Conservation (phyloP, 1,140 invertebrate genomes). For the Helicoverpa armigera region DNA sequence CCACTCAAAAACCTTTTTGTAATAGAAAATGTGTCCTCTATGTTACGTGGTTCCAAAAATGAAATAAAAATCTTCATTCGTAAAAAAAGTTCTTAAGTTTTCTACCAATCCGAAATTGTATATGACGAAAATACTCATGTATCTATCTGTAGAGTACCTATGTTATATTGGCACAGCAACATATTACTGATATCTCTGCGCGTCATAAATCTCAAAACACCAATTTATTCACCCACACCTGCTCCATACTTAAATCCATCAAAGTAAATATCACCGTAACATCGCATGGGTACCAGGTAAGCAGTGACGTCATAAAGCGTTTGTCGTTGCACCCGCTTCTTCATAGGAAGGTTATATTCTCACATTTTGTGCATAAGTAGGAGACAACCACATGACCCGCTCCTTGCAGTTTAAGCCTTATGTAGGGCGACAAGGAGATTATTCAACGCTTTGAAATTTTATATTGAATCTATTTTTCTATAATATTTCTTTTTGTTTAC, state of each 20-base stretch:
- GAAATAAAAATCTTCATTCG: too few relatives aligned
- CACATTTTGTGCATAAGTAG: conserved; percentile 13
- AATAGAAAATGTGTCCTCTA: too few relatives aligned
- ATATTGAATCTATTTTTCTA: too few relatives aligned
- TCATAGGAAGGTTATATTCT: not conserved
- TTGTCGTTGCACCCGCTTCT: not conserved
- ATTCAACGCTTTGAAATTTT: not conserved
- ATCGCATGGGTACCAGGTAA: not conserved
- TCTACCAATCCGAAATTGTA: too few relatives aligned
- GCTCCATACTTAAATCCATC: not conserved
- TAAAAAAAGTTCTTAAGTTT: too few relatives aligned
- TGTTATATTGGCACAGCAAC: too few relatives aligned
- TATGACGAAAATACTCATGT: too few relatives aligned
- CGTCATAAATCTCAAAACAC: not conserved
- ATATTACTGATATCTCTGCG: not conserved
- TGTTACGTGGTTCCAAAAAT: too few relatives aligned
- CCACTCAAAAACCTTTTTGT: too few relatives aligned
- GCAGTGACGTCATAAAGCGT: conserved; percentile 5
- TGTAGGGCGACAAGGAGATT: conserved; percentile 11
- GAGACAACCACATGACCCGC: conserved; percentile 13
- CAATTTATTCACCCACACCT: not conserved
- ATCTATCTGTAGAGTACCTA: too few relatives aligned
- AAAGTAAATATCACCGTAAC: not conserved
- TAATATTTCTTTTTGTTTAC: too few relatives aligned
- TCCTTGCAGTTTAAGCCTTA: not conserved